phyloP scores from a whole-genome alignment of 2,888 invertebrate species.

The Drosophila mimetica region DNA sequence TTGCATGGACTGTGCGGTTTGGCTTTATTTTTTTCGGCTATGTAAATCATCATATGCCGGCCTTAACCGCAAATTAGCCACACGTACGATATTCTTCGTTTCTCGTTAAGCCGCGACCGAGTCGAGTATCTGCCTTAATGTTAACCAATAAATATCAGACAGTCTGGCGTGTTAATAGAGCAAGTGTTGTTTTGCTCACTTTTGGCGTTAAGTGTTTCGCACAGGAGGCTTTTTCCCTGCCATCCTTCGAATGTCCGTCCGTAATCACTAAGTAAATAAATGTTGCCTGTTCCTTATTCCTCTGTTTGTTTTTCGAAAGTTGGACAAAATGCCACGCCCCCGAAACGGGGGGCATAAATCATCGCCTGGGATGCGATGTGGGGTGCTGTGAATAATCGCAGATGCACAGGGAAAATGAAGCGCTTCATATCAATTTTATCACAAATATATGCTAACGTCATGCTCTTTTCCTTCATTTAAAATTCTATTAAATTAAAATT shows the following conservation, averaged over 20 bases:
- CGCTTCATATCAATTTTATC: too few relatives aligned
- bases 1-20: conserved; percentile 60
- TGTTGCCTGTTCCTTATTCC: conserved; percentile 43
- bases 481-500: too few relatives aligned
- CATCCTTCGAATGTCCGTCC: conserved; percentile 18
- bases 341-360: conserved; percentile 34
- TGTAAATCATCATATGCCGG: conserved; percentile 78
- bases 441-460: too few relatives aligned
- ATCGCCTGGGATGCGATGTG: conserved; percentile 27
- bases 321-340: conserved; percentile 42
- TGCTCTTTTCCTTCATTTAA: background rate
- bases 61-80: conserved; percentile 79
- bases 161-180: conserved; percentile 70
- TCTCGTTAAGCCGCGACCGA: conserved; percentile 68
- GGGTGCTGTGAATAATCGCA: conserved; percentile 56
- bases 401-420: background rate
- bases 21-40: conserved; percentile 50
- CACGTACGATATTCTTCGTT: conserved; percentile 61
- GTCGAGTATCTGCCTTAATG: conserved; percentile 58
- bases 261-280: conserved; percentile 77
- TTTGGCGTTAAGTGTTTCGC: conserved; percentile 83
- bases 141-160: conserved; percentile 72
- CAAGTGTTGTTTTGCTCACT: conserved; percentile 84
- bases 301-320: conserved; percentile 63
- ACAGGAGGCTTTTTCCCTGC: conserved; percentile 51